phyloP scores from a whole-genome alignment of 2,888 invertebrate species.

The Hedya salicella region DNA sequence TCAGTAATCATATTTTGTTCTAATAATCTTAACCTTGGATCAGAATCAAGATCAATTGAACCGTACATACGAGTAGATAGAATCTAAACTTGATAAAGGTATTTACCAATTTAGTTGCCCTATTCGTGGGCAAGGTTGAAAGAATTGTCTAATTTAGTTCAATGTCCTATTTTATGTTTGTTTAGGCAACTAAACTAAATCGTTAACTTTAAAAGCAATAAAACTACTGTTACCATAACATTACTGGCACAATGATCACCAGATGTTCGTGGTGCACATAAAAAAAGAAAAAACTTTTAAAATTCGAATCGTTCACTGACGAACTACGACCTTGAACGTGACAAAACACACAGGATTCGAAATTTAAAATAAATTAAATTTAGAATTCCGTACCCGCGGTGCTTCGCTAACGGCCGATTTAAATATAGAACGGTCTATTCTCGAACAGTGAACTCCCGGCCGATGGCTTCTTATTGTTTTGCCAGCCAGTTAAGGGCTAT shows the following conservation, averaged over 20 bases:
- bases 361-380: slow-evolving; percentile 72
- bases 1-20: too few relatives aligned
- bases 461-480: slow-evolving; percentile 80
- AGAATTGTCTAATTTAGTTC: slow-evolving; percentile 33
- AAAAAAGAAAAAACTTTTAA: slow-evolving; percentile 53
- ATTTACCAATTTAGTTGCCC: slow-evolving; percentile 34
- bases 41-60: slow-evolving; percentile 30
- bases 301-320: slow-evolving; percentile 49
- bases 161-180: slow-evolving; percentile 33
- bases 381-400: slow-evolving; percentile 76
- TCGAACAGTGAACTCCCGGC: slow-evolving; percentile 78
- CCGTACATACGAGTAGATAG: slow-evolving; percentile 10
- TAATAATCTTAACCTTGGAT: slow-evolving; percentile 21
- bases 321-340: slow-evolving; percentile 78
- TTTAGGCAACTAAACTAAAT: slow-evolving; percentile 47
- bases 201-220: slow-evolving; percentile 62
- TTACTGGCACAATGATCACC: slow-evolving; percentile 58
- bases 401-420: slow-evolving; percentile 78
- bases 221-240: slow-evolving; percentile 52
- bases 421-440: slow-evolving; percentile 83
- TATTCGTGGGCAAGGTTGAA: slow-evolving; percentile 35
- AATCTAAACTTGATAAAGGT: slow-evolving; percentile 27
- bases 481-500: slow-evolving; percentile 56
- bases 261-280: slow-evolving; percentile 61
- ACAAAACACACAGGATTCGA: slow-evolving; percentile 75